Percentiles rank a stretch among this genome's conserved stretches.
Conservation (phyloP, 1,140 invertebrate species). For the Brachystomella parvula region DNA sequence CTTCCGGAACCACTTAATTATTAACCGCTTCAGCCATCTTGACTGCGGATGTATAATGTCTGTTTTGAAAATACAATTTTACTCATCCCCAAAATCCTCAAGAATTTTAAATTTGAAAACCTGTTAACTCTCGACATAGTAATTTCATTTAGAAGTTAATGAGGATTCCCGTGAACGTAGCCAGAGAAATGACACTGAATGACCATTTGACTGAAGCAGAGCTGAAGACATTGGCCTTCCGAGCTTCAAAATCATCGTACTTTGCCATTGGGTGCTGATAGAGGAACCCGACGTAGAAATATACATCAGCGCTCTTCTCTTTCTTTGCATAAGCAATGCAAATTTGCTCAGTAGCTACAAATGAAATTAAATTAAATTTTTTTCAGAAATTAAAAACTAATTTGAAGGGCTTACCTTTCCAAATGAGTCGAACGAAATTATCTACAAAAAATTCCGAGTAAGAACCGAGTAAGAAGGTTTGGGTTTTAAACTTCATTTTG, state of each 20-base stretch:
- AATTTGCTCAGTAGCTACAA: background rate
- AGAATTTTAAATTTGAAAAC: too few relatives aligned
- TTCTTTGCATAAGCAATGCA: background rate
- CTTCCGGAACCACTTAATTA: too few relatives aligned
- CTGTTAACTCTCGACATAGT: too few relatives aligned
- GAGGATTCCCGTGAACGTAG: too few relatives aligned
- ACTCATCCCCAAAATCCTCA: too few relatives aligned
- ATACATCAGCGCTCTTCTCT: background rate
- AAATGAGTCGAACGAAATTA: background rate
- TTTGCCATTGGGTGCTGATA: background rate
- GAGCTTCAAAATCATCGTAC: background rate
- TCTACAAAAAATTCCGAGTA: background rate
- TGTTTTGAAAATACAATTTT: too few relatives aligned
- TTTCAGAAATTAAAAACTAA: background rate
- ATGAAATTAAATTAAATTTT: background rate
- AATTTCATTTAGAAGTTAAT: too few relatives aligned
- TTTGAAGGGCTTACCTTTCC: background rate
- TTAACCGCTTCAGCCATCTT: too few relatives aligned
- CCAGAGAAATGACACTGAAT: too few relatives aligned
- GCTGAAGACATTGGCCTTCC: background rate
- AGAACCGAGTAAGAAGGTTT: background rate
- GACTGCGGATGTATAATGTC: too few relatives aligned
- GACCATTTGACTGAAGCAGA: background rate
- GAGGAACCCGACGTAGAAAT: background rate
- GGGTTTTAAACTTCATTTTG: background rate